Percentiles rank a stretch among this genome's conserved stretches.
These are phyloP conservation scores for Melieria omissa DNA, from an alignment of 2,888 invertebrate genomes.

Conservation along the genomic window DNA sequence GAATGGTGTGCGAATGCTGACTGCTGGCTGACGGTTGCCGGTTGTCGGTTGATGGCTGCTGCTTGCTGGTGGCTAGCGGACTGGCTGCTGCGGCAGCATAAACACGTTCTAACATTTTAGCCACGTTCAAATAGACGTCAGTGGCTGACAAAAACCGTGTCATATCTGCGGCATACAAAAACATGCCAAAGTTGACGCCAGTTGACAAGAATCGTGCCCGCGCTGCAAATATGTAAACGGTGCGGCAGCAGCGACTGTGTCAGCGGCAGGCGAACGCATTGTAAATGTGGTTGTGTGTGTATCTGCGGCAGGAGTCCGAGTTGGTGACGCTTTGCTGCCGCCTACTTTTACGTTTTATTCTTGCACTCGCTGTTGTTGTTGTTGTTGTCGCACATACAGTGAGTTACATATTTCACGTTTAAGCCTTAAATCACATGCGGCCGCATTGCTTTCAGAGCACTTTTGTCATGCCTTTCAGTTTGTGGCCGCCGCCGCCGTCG, in stretches of 20 bases:
- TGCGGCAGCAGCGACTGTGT: slow-evolving; percentile 10
- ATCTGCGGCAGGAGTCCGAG: not conserved
- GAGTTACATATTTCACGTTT: slow-evolving; percentile 26
- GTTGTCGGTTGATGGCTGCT: not conserved
- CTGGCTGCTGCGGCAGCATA: slow-evolving; percentile 38
- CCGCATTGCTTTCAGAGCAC: slow-evolving; percentile 40
- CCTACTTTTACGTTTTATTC: not conserved
- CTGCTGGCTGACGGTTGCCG: not conserved
- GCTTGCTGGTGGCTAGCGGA: slow-evolving; percentile 7
- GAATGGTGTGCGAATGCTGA: slow-evolving; percentile 41
- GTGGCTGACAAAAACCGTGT: slow-evolving; percentile 57
- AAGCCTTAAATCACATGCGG: slow-evolving; percentile 41
- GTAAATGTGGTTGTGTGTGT: not conserved
- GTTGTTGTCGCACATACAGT: slow-evolving; percentile 6
- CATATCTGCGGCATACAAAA: slow-evolving; percentile 50
- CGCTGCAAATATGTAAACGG: slow-evolving; percentile 32
- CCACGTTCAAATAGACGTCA: slow-evolving; percentile 46
- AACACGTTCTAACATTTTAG: slow-evolving; percentile 42
- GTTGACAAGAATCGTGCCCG: slow-evolving; percentile 44
- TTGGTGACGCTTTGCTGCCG: not conserved
- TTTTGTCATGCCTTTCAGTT: slow-evolving; percentile 44
- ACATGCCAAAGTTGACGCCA: slow-evolving; percentile 44
- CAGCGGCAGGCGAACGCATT: slow-evolving; percentile 14
- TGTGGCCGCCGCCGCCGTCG: slow-evolving; percentile 2
- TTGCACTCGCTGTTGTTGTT: slow-evolving; percentile 25